Percentiles rank a stretch among this genome's conserved stretches.
phyloP scores from a whole-genome alignment of 2,888 invertebrate genomes.

The Eledona agricola region DNA sequence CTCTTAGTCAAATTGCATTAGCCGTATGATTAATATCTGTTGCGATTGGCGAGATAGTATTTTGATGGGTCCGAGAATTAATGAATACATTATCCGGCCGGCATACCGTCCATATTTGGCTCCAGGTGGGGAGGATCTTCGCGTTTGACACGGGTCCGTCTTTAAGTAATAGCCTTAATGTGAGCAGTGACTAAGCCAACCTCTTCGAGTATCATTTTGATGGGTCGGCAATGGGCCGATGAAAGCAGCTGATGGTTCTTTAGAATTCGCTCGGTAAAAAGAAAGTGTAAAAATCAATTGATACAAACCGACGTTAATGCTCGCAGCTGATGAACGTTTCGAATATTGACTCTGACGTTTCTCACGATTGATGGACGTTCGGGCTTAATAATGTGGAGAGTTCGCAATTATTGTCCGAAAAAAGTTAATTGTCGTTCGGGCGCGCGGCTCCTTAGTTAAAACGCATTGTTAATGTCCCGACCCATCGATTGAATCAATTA shows the following conservation, averaged over 20 bases:
- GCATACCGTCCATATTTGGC: slow-evolving; percentile 21
- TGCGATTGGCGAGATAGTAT: slow-evolving; percentile 18
- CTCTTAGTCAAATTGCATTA: slow-evolving; percentile 24
- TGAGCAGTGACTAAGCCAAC: slow-evolving; percentile 40
- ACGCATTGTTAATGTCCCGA: slow-evolving; percentile 32
- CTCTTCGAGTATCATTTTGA: slow-evolving; percentile 39
- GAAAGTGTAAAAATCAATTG: slow-evolving; percentile 39
- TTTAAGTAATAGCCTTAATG: slow-evolving; percentile 33
- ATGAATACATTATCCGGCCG: slow-evolving; percentile 27
- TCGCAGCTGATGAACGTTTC: slow-evolving; percentile 34
- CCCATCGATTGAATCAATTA: slow-evolving; percentile 27
- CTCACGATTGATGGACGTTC: slow-evolving; percentile 39
- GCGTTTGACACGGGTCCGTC: slow-evolving; percentile 32
- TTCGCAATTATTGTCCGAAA: slow-evolving; percentile 31
- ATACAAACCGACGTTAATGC: slow-evolving; percentile 35
- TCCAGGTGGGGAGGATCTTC: slow-evolving; percentile 31
- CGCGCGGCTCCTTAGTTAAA: slow-evolving; percentile 24
- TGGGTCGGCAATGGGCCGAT: slow-evolving; percentile 38
- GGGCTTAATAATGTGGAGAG: slow-evolving; percentile 31
- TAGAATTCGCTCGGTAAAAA: slow-evolving; percentile 34
- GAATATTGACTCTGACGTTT: slow-evolving; percentile 37
- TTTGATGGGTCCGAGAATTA: slow-evolving; percentile 23
- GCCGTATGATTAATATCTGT: slow-evolving; percentile 23
- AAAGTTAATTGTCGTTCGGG: slow-evolving; percentile 34
- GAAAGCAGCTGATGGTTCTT: slow-evolving; percentile 40